phyloP scores from a whole-genome alignment of 2,888 invertebrate genomes.

The Lissocephala sabroskyi region DNA sequence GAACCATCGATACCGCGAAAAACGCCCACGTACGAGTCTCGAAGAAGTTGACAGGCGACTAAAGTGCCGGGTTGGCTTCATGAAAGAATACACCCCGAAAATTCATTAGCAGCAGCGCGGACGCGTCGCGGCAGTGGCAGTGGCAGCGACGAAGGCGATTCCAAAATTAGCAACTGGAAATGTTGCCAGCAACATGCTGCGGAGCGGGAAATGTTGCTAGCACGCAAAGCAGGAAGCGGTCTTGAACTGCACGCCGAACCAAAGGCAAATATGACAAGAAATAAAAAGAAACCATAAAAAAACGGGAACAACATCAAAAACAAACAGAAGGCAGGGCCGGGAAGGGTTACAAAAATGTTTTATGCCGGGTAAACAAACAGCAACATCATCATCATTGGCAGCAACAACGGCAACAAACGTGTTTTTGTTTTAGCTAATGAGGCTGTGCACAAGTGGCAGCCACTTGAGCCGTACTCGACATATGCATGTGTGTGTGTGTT shows the following conservation, averaged over 20 bases:
- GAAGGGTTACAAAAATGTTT: no score
- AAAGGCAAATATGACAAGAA: slow-evolving; percentile 28
- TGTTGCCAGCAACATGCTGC: slow-evolving; percentile 17
- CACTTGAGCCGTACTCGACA: slow-evolving; percentile 33
- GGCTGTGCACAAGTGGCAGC: slow-evolving; percentile 46
- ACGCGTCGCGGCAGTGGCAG: slow-evolving; percentile 3
- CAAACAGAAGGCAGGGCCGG: slow-evolving; percentile 5
- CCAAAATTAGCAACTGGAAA: slow-evolving; percentile 43
- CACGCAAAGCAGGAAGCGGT: slow-evolving; percentile 22
- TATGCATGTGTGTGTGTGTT: slow-evolving; percentile 8
- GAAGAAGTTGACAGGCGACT: slow-evolving; percentile 54
- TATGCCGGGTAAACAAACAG: slow-evolving; percentile 19
- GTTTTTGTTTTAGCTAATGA: slow-evolving; percentile 45
- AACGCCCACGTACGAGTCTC: slow-evolving; percentile 16
- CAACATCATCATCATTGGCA: no score
- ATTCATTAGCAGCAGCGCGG: slow-evolving; percentile 16
- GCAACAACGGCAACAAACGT: slow-evolving; percentile 8
- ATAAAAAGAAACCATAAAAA: slow-evolving; percentile 23
- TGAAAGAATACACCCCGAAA: slow-evolving; percentile 42
- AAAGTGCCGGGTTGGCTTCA: slow-evolving; percentile 22
- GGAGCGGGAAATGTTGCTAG: slow-evolving; percentile 29
- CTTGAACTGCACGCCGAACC: slow-evolving; percentile 3
- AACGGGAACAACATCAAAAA: slow-evolving; percentile 1
- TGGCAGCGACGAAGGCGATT: slow-evolving; percentile 12
- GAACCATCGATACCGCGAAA: no score